Base-by-base conservation (phyloP, 1,140 invertebrate species). In the Achatina immaculata region DNA sequence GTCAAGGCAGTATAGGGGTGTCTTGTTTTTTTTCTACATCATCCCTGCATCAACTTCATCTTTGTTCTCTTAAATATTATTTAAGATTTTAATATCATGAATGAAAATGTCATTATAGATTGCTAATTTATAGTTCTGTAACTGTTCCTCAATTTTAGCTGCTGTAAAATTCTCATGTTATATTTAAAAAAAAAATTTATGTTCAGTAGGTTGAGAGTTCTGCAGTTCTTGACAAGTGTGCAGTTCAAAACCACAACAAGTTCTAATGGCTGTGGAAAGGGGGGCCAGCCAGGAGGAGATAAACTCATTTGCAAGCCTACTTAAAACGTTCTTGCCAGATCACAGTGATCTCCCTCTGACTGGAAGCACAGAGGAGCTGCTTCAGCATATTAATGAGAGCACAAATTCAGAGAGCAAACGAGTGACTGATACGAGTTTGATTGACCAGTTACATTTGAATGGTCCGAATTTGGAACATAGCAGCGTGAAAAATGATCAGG, bases 251-350 rank as follows among this genome's bases (percentile, higher is more conserved):
- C 62, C 7, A 28, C 51, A 14, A 16, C 51, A 14, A 55, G n/a
- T 16, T 55, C n/a, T n/a, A 36, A 38, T 38, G 34, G 40, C 40
- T 9, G 34, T 69, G 14, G 34, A 42, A 69, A 69, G 34, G 34
- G 34, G n/a, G 34, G 40, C 34, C 6, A 38, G 34, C n/a, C 6
- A 65, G 62, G 77, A 79, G 14, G 77, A 79, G 31, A 69, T 79
- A 11, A 71, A 40, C 48, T 79, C 77, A 34, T 24, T 79, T 31
- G 65, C 77, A 14, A 45, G 58, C 51, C 42, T 79, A 28, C 66
- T 79, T 7, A 43, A 65, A 28, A 79, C 77, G 6, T 79, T 79
- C 43, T 43, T 79, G 21, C 77, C 77, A 45, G 77, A 79, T 71
- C 38, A 79, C 21, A 34, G 36, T 45, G 66, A 79, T 43, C 34